phyloP scores from a whole-genome alignment of 2,113 vertebrate species.

The Trochalopteron elliotii region DNA sequence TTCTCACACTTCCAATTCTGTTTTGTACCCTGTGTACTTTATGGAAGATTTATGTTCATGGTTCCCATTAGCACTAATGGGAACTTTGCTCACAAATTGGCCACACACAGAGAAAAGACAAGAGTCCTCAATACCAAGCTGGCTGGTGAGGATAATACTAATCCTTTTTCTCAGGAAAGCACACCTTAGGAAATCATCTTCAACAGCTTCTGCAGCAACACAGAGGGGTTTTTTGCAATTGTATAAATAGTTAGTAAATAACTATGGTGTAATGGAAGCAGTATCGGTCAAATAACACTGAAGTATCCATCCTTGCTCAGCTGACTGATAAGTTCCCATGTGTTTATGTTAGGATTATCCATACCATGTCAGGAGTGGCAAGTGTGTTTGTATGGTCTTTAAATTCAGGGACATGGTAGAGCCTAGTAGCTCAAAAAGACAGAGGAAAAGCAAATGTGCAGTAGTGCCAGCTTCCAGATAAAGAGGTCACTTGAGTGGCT shows the following conservation, averaged over 20 bases:
- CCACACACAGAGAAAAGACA: constrained; percentile 14
- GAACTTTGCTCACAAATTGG: neutral
- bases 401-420: neutral
- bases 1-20: neutral
- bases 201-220: neutral
- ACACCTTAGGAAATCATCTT: neutral
- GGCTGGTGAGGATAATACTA: neutral
- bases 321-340: neutral
- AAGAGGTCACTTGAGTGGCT: neutral
- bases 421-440: neutral
- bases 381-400: neutral
- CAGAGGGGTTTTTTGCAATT: neutral
- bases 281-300: neutral
- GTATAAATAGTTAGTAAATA: neutral
- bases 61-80: neutral
- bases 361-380: neutral
- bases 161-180: neutral
- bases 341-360: neutral
- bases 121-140: neutral
- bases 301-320: neutral
- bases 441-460: neutral
- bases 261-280: neutral
- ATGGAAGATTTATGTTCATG: constrained; percentile 35
- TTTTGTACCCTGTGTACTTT: constrained; percentile 6
- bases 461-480: neutral